Evolutionary conservation across 2,113 vertebrate genomes (phyloP).

Genomic region (Nibea albiflora): DNA sequence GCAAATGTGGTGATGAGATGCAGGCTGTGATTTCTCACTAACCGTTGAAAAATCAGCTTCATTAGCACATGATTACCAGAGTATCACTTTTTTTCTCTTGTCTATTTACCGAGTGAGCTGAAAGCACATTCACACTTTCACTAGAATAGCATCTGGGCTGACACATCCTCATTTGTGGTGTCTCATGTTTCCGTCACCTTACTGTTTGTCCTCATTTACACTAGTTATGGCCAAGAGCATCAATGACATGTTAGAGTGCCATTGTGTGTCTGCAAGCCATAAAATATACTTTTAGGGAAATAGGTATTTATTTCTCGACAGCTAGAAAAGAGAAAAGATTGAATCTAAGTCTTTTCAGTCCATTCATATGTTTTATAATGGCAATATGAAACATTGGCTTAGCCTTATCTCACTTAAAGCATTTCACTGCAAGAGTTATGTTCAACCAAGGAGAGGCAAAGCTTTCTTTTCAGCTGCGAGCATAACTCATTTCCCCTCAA

Average conservation of each 20-base stretch:
- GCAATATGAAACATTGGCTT: slow-evolving; percentile 47
- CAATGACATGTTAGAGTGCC: slow-evolving; percentile 6
- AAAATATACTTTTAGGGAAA: slow-evolving; percentile 4
- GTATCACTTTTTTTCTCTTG: background rate
- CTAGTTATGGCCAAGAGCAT: slow-evolving; percentile 5
- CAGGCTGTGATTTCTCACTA: background rate
- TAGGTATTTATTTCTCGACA: slow-evolving; percentile 22
- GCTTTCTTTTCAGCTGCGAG: slow-evolving; percentile 33
- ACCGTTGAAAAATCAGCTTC: slow-evolving; percentile 5
- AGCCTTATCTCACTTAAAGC: slow-evolving; percentile 56
- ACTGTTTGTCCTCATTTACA: slow-evolving; percentile 34
- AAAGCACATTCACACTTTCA: slow-evolving; percentile 21
- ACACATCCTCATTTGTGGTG: slow-evolving; percentile 9
- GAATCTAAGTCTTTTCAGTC: slow-evolving; percentile 35
- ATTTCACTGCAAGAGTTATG: slow-evolving; percentile 45
- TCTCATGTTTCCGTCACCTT: slow-evolving; percentile 16
- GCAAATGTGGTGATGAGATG: slow-evolving; percentile 20
- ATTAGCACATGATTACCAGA: background rate
- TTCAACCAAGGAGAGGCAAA: slow-evolving; percentile 44
- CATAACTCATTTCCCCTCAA: slow-evolving; percentile 66
- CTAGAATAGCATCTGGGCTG: slow-evolving; percentile 14
- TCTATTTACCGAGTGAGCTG: background rate
- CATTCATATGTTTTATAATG: slow-evolving; percentile 42
- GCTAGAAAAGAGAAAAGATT: slow-evolving; percentile 18
- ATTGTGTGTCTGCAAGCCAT: background rate